Evolutionary conservation across 2,797 vertebrate genomes (phyloP).

Genomic region (Ceryle rudis): DNA sequence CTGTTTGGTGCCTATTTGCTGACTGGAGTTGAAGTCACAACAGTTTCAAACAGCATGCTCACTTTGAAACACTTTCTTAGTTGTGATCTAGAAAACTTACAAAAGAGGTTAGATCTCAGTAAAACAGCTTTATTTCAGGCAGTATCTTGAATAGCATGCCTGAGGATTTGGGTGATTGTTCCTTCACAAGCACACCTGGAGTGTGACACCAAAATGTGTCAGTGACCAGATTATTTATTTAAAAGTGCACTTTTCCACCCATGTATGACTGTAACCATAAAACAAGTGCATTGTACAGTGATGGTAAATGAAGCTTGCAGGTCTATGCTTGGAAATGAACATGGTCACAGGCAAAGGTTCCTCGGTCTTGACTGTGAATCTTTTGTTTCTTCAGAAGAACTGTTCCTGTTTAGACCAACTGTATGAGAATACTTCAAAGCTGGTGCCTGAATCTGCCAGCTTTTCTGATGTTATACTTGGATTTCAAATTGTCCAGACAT

Average conservation of each 20-base stretch:
- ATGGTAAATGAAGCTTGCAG: background rate
- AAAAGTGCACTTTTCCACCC: background rate
- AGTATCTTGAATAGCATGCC: background rate
- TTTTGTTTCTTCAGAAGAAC: background rate
- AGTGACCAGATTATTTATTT: background rate
- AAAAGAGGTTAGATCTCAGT: background rate
- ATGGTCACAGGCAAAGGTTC: background rate
- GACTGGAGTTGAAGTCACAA: background rate
- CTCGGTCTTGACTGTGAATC: background rate
- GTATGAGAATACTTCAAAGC: background rate
- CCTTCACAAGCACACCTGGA: background rate
- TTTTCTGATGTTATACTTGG: background rate
- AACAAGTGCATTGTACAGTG: background rate
- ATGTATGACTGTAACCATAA: background rate
- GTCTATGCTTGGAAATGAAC: background rate
- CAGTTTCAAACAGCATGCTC: background rate
- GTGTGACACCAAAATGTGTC: background rate
- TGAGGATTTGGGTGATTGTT: background rate
- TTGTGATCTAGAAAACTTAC: background rate
- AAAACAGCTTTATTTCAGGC: background rate
- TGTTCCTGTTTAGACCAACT: background rate
- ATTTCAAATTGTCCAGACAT: background rate
- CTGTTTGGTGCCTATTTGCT: background rate
- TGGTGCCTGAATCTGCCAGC: background rate
- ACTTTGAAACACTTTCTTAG: background rate